Evolutionary conservation across 2,888 invertebrate species (phyloP), one percentile per base, ranked within the genome.

Genomic region (Rhorus exstirpatorius): DNA sequence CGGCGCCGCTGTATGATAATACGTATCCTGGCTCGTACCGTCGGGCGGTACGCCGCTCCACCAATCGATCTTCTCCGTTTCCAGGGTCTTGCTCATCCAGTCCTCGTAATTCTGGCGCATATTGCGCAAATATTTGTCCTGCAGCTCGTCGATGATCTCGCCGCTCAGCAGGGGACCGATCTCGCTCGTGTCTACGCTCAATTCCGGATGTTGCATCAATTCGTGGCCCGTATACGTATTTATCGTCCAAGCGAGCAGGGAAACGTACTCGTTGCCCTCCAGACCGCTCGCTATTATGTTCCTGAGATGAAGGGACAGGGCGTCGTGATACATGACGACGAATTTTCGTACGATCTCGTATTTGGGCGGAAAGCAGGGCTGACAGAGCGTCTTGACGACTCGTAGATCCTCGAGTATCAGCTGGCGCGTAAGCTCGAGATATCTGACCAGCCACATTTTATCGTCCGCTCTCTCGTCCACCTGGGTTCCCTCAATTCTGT

Each of bases 181-280:
- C 1, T 94, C 94, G 0, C 95, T 93, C 0, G 95, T 94, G 86
- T 96, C 96, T 10, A 97, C 96, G 89, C 96, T 96, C 0, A 99
- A 94, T 89, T 98, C 98, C 0, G 97, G 95, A 93, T 97, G 97
- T 10, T 96, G 96, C 96, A 99, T 97, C 84, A 99, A 93, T 89
- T 99, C 98, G 1, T 95, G 93, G 0, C 98, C 97, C 0, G 96
- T 95, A 92, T 99, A 99, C 0, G 97, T 97, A 91, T 98, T 98
- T 85, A 98, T 95, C 12, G 96, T 95, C 99, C 99, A 99, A 0
- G 97, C 96, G 7, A 99, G 94, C 71, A 99, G 93, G 0, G 99
- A 97, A 0, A 99, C 98, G 92, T 98, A 98, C 93, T 99, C 99
- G 92, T 99, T 99, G 49, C 99, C 99, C 94, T 99, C 97, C 71